Conservation (phyloP, 2,797 vertebrate species). For the Loriculus beryllinus region DNA sequence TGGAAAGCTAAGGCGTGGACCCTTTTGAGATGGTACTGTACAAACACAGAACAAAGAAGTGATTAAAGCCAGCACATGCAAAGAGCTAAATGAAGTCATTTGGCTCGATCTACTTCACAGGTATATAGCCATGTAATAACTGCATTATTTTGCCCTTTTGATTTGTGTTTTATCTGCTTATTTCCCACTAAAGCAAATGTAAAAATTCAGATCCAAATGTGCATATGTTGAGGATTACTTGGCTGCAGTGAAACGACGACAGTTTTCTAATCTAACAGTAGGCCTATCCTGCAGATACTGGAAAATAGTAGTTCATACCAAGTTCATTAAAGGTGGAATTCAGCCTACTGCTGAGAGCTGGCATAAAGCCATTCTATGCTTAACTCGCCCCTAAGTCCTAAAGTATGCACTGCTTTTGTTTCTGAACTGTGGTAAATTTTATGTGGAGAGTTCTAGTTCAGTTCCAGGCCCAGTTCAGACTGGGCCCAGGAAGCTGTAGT, state of each 20-base stretch:
- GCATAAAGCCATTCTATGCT: not conserved
- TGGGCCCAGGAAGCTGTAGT: not conserved
- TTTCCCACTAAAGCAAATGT: not conserved
- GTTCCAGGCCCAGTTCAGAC: not conserved
- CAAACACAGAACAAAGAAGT: not conserved
- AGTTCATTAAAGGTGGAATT: slow-evolving; percentile 47
- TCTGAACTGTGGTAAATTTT: not conserved
- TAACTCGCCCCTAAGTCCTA: not conserved
- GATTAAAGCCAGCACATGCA: not conserved
- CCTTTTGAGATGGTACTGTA: not conserved
- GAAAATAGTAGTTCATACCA: not conserved
- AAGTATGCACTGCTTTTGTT: slow-evolving; percentile 23
- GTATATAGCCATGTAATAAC: not conserved
- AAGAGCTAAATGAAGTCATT: not conserved
- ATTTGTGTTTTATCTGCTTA: not conserved
- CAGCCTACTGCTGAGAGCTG: not conserved
- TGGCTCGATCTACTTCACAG: not conserved
- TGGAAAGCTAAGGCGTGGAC: not conserved
- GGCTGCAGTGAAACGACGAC: not conserved
- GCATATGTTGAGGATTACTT: not conserved
- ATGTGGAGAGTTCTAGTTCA: not conserved
- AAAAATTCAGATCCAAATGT: not conserved
- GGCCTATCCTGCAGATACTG: not conserved
- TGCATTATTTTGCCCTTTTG: not conserved
- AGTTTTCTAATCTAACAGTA: not conserved